Evolutionary conservation across 2,888 invertebrate species (phyloP).

Genomic region (Platycheirus rosarum): DNA sequence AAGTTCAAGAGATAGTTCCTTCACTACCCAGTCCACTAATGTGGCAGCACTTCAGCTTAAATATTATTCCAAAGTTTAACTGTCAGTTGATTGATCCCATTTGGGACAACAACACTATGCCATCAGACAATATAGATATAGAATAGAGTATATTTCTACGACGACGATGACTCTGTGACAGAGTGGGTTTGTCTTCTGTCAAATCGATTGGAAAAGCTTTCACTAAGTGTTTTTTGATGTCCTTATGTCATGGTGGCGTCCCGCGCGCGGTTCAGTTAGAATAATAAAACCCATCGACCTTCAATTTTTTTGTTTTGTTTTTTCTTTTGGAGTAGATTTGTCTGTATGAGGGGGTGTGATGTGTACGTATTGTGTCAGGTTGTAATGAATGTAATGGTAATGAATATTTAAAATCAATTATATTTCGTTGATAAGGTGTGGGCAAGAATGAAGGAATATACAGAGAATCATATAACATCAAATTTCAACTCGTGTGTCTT

Average conservation of each 20-base stretch:
- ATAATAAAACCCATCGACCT: conserved; percentile 41
- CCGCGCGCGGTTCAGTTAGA: conserved; percentile 36
- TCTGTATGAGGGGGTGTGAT: not conserved
- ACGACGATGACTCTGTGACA: not conserved
- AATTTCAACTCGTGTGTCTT: conserved; percentile 16
- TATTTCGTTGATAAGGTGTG: conserved; percentile 57
- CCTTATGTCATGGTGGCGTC: conserved; percentile 26
- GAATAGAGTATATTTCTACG: too few relatives aligned
- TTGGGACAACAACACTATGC: conserved; percentile 5
- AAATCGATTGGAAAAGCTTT: conserved; percentile 61
- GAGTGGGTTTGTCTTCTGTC: conserved; percentile 19
- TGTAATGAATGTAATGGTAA: conserved; percentile 53
- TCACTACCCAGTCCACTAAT: not conserved
- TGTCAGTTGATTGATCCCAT: conserved; percentile 67
- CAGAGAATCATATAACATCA: not conserved
- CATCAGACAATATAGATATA: too few relatives aligned
- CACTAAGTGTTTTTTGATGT: conserved; percentile 71
- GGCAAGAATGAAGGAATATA: conserved; percentile 37
- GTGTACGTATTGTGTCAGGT: conserved; percentile 57
- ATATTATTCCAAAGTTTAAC: conserved; percentile 39
- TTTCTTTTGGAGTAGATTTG: not conserved
- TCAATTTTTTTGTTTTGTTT: conserved; percentile 6
- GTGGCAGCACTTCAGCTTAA: conserved; percentile 10
- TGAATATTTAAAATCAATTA: conserved; percentile 74
- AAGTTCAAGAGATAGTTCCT: conserved; percentile 35